Base-by-base conservation (phyloP, 2,888 invertebrate species). In the Platycheirus albimanus region DNA sequence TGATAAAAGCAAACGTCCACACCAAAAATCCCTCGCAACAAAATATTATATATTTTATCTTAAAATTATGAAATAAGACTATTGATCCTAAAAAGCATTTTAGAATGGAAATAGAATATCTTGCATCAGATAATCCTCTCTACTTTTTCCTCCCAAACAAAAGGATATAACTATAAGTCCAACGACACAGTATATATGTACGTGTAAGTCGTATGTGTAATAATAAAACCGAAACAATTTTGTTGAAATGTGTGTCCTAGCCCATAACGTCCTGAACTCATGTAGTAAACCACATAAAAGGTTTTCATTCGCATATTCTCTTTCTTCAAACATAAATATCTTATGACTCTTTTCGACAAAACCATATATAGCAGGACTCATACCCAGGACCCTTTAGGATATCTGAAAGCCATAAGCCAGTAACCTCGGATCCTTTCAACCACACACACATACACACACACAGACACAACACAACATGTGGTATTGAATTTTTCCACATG, bases 391-490 rank as follows among this genome's bases (percentile, higher is more conserved):
- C 17, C 30, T 19, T 3, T 8, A 19, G 61, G 45, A 61, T 61
- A 61, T 61, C 61, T 45, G 30, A 61, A 61, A 61, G 61, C 61
- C 41, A 45, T 61, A 61, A 61, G 41, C 58, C 41, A 41, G 58
- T 58, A 41, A 58, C 13, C 17, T 45, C 10, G n/a, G 19, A n/a
- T 61, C 61, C 19, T 17, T 43, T 61, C 45, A 45, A 30, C 45
- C 8, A 41, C 41, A 58, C 41, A 58, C n/a, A n/a, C n/a, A n/a
- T n/a, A n/a, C n/a, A n/a, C n/a, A n/a, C n/a, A n/a, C n/a, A n/a
- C n/a, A n/a, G n/a, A n/a, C n/a, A n/a, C 38, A 41, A 58, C 58
- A 45, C 41, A 28, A 58, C 10, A 41, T 24, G 10, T 6, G 20
- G 30, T 10, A 28, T 41, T 1, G 41, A 33, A 56, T 36, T 30